phyloP scores from a whole-genome alignment of 2,797 vertebrate genomes.

The Botia almorhae region DNA sequence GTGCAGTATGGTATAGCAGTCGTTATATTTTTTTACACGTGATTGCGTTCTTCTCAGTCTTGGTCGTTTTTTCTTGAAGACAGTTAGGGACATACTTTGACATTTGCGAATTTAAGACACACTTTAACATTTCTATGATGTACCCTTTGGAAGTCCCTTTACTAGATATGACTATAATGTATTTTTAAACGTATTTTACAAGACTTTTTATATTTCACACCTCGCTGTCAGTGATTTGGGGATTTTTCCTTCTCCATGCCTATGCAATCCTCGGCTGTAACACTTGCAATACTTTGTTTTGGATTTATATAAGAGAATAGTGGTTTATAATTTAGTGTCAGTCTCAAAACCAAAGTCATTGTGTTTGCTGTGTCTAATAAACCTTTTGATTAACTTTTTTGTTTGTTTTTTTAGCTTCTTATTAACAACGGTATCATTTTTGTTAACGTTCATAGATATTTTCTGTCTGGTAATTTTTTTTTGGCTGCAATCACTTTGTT shows the following conservation, averaged over 20 bases:
- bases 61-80: not conserved
- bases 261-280: slow-evolving; percentile 76
- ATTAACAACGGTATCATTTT: slow-evolving; percentile 19
- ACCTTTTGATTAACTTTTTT: slow-evolving; percentile 40
- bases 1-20: slow-evolving; percentile 52
- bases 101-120: slow-evolving; percentile 63
- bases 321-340: slow-evolving; percentile 53
- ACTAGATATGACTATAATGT: slow-evolving; percentile 8
- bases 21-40: slow-evolving; percentile 62
- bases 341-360: slow-evolving; percentile 61
- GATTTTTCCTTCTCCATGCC: slow-evolving; percentile 63
- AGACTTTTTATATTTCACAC: slow-evolving; percentile 57
- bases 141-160: not conserved
- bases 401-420: slow-evolving; percentile 17
- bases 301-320: slow-evolving; percentile 60
- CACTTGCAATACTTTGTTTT: slow-evolving; percentile 60
- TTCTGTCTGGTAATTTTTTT: not conserved
- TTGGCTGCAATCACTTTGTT: not conserved
- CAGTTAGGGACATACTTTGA: not conserved
- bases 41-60: slow-evolving; percentile 57
- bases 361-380: slow-evolving; percentile 59
- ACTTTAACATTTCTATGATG: slow-evolving; percentile 31
- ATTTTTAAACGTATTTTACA: slow-evolving; percentile 32
- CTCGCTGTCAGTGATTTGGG: slow-evolving; percentile 45
- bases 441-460: slow-evolving; percentile 8